Evolutionary conservation across 2,113 vertebrate genomes (phyloP).

Genomic region (Vidua chalybeata): DNA sequence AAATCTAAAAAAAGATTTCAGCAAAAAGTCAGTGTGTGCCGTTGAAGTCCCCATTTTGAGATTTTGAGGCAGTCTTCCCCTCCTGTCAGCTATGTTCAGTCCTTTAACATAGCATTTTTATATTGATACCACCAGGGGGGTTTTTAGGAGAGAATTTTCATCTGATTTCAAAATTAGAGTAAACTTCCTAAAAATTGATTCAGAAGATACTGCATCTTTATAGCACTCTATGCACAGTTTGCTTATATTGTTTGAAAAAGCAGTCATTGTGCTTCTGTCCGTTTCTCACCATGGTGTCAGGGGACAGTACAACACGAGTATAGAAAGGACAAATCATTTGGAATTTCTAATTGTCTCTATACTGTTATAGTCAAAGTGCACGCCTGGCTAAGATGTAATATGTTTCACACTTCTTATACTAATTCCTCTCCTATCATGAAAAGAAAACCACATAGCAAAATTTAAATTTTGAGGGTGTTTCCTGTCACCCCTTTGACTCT

Average conservation of each 20-base stretch:
- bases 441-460: background rate
- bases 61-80: background rate
- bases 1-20: background rate
- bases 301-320: background rate
- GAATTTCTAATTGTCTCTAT: background rate
- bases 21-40: background rate
- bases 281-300: accelerated
- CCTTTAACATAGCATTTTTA: background rate
- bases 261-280: background rate
- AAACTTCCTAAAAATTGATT: background rate
- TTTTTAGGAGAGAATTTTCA: background rate
- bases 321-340: background rate
- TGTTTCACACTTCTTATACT: background rate
- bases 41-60: background rate
- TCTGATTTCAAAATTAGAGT: background rate
- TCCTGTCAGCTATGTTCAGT: background rate
- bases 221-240: background rate
- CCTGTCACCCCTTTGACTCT: background rate
- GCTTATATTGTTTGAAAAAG: background rate
- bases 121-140: background rate
- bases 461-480: background rate
- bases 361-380: background rate
- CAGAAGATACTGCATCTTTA: background rate
- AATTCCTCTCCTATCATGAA: background rate
- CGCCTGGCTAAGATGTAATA: background rate